Percentiles rank a stretch among this genome's conserved stretches.
Evolutionary conservation across 2,797 vertebrate species (phyloP).

Genomic region (Sebastes nivosus): DNA sequence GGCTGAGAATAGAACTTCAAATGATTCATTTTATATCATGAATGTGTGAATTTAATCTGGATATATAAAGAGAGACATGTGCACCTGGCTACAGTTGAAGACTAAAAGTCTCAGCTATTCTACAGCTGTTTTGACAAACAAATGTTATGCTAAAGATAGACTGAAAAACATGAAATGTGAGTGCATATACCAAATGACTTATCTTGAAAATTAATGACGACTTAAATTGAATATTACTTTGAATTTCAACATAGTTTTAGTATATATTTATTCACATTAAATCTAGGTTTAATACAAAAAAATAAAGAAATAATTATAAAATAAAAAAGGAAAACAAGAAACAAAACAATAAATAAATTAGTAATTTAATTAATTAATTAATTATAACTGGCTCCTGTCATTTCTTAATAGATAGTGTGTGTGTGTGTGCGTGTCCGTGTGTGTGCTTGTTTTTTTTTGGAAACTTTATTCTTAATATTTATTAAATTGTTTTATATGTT

Average conservation of each 20-base stretch:
- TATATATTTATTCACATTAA: not conserved
- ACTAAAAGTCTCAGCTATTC: not conserved
- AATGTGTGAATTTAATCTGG: not conserved
- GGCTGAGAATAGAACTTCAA: slow-evolving; percentile 26
- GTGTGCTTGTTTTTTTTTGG: not conserved
- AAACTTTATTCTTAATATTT: not conserved
- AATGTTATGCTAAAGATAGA: not conserved
- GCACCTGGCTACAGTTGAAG: not conserved
- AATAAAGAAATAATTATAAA: not conserved
- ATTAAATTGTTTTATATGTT: not conserved
- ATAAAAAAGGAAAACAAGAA: not conserved
- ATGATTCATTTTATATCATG: not conserved
- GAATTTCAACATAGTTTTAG: not conserved
- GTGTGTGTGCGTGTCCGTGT: no score
- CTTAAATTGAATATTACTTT: not conserved
- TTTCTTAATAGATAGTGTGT: not conserved
- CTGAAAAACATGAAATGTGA: not conserved
- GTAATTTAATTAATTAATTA: no score
- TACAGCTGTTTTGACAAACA: not conserved
- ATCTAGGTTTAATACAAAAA: not conserved
- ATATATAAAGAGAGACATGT: not conserved
- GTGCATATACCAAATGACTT: not conserved
- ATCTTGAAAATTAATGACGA: not conserved
- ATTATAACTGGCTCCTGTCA: not conserved
- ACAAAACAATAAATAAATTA: no score